Percentiles rank a stretch among this genome's conserved stretches.
phyloP scores from a whole-genome alignment of 2,113 vertebrate species.

The Malurus cyaneus region DNA sequence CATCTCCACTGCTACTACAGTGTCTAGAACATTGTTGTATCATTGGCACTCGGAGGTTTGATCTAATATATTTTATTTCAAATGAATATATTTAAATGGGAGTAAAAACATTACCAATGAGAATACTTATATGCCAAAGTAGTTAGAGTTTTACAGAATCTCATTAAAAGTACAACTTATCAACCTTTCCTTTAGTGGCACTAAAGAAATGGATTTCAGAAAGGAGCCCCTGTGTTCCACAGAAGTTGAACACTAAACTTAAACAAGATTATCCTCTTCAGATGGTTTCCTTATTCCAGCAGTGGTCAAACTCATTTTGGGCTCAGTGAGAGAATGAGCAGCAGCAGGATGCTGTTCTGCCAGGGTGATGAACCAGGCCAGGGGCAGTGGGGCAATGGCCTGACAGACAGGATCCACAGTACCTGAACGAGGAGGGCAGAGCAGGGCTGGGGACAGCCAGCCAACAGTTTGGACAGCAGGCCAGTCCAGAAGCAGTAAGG shows the following conservation, averaged over 20 bases:
- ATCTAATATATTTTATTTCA: neutral
- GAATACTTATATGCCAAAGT: neutral
- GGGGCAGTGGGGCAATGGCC: neutral
- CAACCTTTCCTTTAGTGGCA: neutral
- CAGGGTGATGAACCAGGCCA: fast-evolving
- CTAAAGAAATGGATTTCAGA: neutral
- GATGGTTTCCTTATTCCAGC: neutral
- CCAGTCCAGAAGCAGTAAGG: neutral
- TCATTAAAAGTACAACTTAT: neutral
- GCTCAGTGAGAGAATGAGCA: neutral
- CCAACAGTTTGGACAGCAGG: fast-evolving
- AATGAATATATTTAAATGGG: neutral
- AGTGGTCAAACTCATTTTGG: neutral
- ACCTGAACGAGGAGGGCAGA: neutral
- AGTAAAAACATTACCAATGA: neutral
- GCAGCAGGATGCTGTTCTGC: neutral
- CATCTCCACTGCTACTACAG: neutral
- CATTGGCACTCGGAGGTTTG: neutral
- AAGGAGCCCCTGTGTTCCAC: neutral
- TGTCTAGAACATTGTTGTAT: neutral
- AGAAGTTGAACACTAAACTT: neutral
- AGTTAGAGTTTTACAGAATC: neutral
- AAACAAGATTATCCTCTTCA: neutral
- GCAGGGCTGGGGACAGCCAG: neutral
- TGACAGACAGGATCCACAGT: neutral